Conservation (phyloP, 2,888 invertebrate species). For the Neuroscelio doddi region DNA sequence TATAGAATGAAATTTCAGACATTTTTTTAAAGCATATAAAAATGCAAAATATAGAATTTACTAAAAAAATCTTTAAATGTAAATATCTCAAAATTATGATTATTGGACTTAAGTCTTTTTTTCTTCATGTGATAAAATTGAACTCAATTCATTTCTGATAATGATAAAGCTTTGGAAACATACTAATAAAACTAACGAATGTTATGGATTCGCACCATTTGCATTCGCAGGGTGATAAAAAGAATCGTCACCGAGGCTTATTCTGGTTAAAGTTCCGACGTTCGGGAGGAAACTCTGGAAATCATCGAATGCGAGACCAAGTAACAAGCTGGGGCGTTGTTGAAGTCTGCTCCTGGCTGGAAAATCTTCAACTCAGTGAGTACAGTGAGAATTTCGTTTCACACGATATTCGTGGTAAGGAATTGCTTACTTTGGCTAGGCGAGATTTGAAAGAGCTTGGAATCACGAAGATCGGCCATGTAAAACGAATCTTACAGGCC, state of each 20-base stretch:
- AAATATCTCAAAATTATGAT: too few species aligned
- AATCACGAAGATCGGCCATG: slow-evolving; percentile 95
- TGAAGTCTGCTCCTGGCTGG: slow-evolving; percentile 94
- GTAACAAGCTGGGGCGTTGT: slow-evolving; percentile 84
- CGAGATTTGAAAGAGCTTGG: slow-evolving; percentile 93
- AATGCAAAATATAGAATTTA: too few species aligned
- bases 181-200: slow-evolving; percentile 40
- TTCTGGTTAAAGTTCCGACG: slow-evolving; percentile 81
- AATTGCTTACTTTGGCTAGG: slow-evolving; percentile 88
- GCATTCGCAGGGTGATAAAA: slow-evolving; percentile 63
- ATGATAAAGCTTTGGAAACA: slow-evolving; percentile 2
- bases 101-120: too few species aligned
- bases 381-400: slow-evolving; percentile 92
- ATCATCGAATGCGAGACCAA: slow-evolving; percentile 63
- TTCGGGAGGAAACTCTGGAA: slow-evolving; percentile 68
- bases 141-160: slow-evolving; percentile 20
- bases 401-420: slow-evolving; percentile 93
- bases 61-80: too few species aligned
- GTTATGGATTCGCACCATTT: slow-evolving; percentile 15
- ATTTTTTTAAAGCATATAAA: too few species aligned
- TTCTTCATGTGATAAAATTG: too few species aligned
- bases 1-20: too few species aligned
- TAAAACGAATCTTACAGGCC: slow-evolving; percentile 94
- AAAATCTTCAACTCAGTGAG: slow-evolving; percentile 89
- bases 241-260: slow-evolving; percentile 75